Base-by-base conservation (phyloP, 2,797 vertebrate species). In the Sternotherus odoratus region DNA sequence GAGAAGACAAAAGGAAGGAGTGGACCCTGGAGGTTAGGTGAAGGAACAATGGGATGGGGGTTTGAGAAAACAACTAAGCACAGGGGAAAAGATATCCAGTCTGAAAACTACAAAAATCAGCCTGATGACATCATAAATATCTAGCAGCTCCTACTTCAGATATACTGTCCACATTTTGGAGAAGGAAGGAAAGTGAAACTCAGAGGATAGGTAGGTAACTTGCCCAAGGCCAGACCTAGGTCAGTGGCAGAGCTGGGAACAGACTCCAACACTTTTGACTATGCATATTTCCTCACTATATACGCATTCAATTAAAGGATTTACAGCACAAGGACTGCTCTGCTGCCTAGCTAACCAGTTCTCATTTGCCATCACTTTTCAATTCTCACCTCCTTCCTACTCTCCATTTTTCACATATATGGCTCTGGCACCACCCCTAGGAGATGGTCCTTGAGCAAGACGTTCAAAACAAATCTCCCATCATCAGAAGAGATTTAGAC, bases 231-330 rank as follows among this genome's bases (percentile, higher is more conserved):
- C 43, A 56, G n/a, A 90, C 39, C 39, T 4, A 16, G 46, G 15
- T 33, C 54, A 54, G n/a, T 56, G 30, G 36, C 33, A 50, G 74
- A 81, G 56, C 78, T 66, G 23, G n/a, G 63, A 39, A 36, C 50
- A 43, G 77, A 91, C 51, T 19, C 8, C 46, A 8, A 39, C 80
- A 46, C 53, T 92, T 83, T 33, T 56, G 46, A 36, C 33, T 5
- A 0, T 53, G 8, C n/a, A 30, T 78, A 21, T 78, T 2, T 33
- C 74, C 81, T 19, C 51, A 39, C 1, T 15, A 5, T 63, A 17
- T 57, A 1, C 46, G 39, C 24, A 1, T 16, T 43, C 39, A 80
- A 21, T 4, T 13, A 16, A 56, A 72, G 0, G n/a, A 6, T 1
- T 75, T 66, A 39, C 4, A 23, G 50, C 15, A 43, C 13, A 75